Conservation (phyloP, 1,140 invertebrate genomes). For the Pseudobourletiella spinata region DNA sequence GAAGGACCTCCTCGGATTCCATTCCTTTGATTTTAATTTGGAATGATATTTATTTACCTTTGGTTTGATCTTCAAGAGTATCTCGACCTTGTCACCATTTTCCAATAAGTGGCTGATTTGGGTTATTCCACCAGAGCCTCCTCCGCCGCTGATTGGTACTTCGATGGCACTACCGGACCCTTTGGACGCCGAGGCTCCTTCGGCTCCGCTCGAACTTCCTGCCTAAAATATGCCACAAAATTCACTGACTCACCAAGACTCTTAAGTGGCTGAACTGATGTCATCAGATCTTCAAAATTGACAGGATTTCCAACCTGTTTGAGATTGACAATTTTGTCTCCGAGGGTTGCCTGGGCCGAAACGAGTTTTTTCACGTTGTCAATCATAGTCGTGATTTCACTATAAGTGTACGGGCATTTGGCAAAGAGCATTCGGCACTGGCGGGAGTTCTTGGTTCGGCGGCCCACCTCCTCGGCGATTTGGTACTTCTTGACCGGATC, state of each 20-base stretch:
- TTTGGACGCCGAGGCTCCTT: too few species aligned
- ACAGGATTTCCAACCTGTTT: not conserved
- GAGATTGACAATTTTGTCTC: not conserved
- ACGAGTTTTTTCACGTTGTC: slow-evolving; percentile 16
- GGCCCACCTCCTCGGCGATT: slow-evolving; percentile 25
- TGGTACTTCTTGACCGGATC: slow-evolving; percentile 16
- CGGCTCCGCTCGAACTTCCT: too few species aligned
- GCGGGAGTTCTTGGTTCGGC: slow-evolving; percentile 13
- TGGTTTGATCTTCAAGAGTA: slow-evolving; percentile 13
- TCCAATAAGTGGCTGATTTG: slow-evolving; percentile 20
- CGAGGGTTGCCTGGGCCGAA: not conserved
- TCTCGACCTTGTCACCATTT: slow-evolving; percentile 26
- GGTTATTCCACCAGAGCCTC: slow-evolving; percentile 16
- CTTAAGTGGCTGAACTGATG: too few species aligned
- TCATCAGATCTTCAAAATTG: too few species aligned
- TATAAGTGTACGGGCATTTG: slow-evolving; percentile 20
- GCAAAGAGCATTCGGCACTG: slow-evolving; percentile 28
- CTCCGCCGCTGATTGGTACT: not conserved
- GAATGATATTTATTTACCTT: not conserved
- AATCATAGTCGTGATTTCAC: slow-evolving; percentile 25
- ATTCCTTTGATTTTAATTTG: not conserved
- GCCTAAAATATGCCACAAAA: too few species aligned
- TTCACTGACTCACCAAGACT: too few species aligned
- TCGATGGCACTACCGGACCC: not conserved
- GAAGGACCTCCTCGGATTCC: not conserved